Conservation (phyloP, 2,888 invertebrate species). For the Temnothorax unifasciatus region DNA sequence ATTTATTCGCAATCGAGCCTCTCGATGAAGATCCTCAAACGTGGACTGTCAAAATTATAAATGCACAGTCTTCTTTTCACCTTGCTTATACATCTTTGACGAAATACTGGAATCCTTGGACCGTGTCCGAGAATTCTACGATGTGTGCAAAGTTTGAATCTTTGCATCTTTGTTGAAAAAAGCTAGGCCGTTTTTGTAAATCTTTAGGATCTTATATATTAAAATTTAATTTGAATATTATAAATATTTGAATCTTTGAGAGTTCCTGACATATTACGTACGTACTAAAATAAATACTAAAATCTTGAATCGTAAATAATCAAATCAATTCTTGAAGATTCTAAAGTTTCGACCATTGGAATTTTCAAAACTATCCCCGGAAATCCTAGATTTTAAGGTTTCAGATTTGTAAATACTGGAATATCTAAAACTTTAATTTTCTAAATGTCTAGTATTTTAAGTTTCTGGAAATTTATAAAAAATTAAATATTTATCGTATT, state of each 20-base stretch:
- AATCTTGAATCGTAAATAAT: not conserved
- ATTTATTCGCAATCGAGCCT: constrained; percentile 32
- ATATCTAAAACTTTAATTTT: not conserved
- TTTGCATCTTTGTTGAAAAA: not conserved
- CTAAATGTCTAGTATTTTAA: not conserved
- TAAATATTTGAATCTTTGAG: not conserved
- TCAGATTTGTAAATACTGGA: not conserved
- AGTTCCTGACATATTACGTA: not conserved
- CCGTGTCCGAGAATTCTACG: constrained; percentile 46
- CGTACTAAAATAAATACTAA: not conserved
- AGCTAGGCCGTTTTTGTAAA: constrained; percentile 11
- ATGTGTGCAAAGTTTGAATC: not conserved
- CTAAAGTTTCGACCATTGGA: not conserved
- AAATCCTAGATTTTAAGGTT: not conserved
- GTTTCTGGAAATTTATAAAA: not conserved
- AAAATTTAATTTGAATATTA: not conserved
- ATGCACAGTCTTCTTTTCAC: constrained; percentile 28
- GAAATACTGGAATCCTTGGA: constrained; percentile 12
- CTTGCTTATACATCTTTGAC: constrained; percentile 1
- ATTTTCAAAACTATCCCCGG: not conserved
- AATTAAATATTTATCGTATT: not conserved
- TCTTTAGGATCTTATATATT: not conserved
- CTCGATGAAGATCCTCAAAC: constrained; percentile 27
- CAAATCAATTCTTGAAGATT: not conserved
- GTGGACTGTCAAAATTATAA: constrained; percentile 37